Percentiles rank a stretch among this genome's conserved stretches.
These are phyloP conservation scores for Euborellia annulipes DNA, from an alignment of 1,140 invertebrate genomes.

Conservation along the genomic window DNA sequence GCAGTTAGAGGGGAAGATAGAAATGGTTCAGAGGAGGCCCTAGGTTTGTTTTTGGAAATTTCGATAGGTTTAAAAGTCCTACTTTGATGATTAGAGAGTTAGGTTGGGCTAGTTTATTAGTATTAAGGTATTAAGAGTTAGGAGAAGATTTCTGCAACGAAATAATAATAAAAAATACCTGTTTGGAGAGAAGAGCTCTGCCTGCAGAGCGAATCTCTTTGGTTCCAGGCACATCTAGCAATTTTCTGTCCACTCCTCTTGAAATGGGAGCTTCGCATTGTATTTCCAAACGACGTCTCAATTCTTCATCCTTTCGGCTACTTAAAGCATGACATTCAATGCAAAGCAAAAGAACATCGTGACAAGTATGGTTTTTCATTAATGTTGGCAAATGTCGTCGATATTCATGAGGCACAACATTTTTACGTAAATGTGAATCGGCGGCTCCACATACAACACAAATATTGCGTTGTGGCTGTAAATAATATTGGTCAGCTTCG, in stretches of 20 bases:
- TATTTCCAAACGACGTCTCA: conserved; percentile 41
- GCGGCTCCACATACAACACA: conserved; percentile 66
- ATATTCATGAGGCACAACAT: conserved; percentile 71
- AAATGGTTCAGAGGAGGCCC: too few relatives aligned
- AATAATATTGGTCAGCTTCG: conserved; percentile 54
- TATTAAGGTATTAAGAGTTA: too few relatives aligned
- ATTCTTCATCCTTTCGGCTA: conserved; percentile 44
- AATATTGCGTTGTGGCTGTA: conserved; percentile 56
- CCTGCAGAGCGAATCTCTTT: too few relatives aligned
- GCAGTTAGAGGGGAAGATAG: too few relatives aligned
- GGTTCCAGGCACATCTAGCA: neutral
- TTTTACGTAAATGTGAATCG: conserved; percentile 60
- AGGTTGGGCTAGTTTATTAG: too few relatives aligned
- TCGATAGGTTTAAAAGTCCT: too few relatives aligned
- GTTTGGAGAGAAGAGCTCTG: too few relatives aligned
- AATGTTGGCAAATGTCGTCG: conserved; percentile 60
- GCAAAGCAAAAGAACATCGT: conserved; percentile 67
- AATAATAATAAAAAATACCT: too few relatives aligned
- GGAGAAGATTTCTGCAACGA: too few relatives aligned
- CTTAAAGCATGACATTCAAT: conserved; percentile 53
- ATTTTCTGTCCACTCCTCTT: conserved; percentile 17
- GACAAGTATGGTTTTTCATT: conserved; percentile 70
- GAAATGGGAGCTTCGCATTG: conserved; percentile 46
- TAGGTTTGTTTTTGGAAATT: too few relatives aligned
- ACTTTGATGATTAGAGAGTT: too few relatives aligned